Evolutionary conservation across 2,888 invertebrate genomes (phyloP), one percentile per base, ranked within the genome.

Genomic region (Mesochorus sp.): DNA sequence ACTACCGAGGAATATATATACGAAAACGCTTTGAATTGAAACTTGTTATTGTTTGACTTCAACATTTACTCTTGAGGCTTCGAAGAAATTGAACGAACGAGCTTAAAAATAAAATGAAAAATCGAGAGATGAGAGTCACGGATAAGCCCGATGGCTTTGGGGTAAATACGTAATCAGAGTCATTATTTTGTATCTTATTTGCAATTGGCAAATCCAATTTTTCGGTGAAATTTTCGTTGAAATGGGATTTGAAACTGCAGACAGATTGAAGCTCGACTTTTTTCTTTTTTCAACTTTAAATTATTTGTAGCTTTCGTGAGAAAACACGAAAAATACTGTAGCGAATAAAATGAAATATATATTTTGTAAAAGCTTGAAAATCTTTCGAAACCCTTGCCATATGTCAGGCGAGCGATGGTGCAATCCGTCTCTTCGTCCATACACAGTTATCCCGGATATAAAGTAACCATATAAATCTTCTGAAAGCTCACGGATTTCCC

Each of bases 381-480:
- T 37, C 26, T 24, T 14, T 34, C 21, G 12, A 21, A 28, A 49
- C 49, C 34, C 21, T 8, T 34, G 4, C 31, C 44, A 47, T 31
- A 31, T 44, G n/a, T 37, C 37, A n/a, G 37, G 37, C 8, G 37
- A 37, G 8, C 2, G 2, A 37, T 31, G 8, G 4, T 31, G 31
- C 51, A n/a, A 62, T 71, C 53, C 71, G 53, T 71, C 42, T 53
- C 42, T 42, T 10, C n/a, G 51, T 31, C 31, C 14, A 28, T 62
- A 21, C 21, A 42, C 55, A 47, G 34, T 31, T 53, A 55, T 70
- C 51, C 12, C 39, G 26, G 47, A 68, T 68, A 68, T 70, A 68
- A 68, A 75, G 55, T 47, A 37, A 62, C 62, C 37, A 68, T 53
- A 75, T 75, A 75, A 75, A 75, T 75, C 61, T 51, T 47, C 19